Conservation (phyloP, 2,113 vertebrate species). For the Osmerus eperlanus region DNA sequence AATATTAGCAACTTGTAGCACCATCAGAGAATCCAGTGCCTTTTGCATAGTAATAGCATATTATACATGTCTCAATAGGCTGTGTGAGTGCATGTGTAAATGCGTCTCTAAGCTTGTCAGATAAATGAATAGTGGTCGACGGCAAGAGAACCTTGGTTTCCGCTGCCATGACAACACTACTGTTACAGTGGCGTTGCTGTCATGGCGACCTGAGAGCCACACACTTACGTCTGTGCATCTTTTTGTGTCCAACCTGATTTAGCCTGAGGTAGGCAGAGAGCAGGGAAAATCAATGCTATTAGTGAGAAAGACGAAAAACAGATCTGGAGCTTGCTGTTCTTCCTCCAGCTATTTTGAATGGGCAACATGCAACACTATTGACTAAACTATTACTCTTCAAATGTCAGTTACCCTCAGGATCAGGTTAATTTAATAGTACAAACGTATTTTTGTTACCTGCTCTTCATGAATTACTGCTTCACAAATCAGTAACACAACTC, state of each 20-base stretch:
- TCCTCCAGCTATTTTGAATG: too few relatives aligned
- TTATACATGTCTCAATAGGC: too few relatives aligned
- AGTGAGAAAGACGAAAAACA: constrained; percentile 20
- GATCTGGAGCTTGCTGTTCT: neutral
- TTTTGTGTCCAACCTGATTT: constrained; percentile 18
- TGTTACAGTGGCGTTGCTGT: constrained; percentile 23
- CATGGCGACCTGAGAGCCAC: constrained; percentile 24
- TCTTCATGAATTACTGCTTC: too few relatives aligned
- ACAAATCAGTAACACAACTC: too few relatives aligned
- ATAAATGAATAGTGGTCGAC: constrained; percentile 35
- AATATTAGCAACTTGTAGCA: too few relatives aligned
- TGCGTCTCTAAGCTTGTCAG: constrained; percentile 35
- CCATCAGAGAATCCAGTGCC: too few relatives aligned
- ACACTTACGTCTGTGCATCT: neutral
- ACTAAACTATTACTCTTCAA: too few relatives aligned
- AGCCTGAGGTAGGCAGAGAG: constrained; percentile 10
- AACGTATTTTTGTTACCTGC: too few relatives aligned
- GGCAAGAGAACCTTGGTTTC: constrained; percentile 37
- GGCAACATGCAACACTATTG: too few relatives aligned
- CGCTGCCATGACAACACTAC: constrained; percentile 54
- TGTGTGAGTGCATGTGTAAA: constrained; percentile 18
- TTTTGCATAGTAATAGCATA: too few relatives aligned
- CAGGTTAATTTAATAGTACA: too few relatives aligned
- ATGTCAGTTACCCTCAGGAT: too few relatives aligned
- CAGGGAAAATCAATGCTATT: constrained; percentile 16